Base-by-base conservation (phyloP, 2,797 vertebrate genomes). In the Poecilia gillii region DNA sequence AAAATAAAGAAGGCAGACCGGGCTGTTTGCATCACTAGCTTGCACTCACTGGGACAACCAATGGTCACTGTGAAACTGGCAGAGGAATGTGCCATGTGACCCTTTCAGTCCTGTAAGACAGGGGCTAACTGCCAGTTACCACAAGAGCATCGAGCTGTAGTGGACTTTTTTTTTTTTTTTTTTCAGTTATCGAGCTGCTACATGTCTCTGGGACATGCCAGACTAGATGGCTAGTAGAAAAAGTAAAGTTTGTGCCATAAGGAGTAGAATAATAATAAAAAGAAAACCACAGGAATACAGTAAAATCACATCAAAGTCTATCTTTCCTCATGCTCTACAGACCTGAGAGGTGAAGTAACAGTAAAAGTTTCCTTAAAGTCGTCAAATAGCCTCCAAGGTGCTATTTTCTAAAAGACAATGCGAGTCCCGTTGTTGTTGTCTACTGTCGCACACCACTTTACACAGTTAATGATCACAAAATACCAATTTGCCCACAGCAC, bases 401-500 rank as follows among this genome's bases (percentile, higher is more conserved):
- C 74, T 55, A 62, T 75, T 53, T 25, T 77, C 77, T 33, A 79
- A 8, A 51, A 57, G 47, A 79, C 41, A 53, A 66, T 70, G 72
- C 75, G 79, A 91, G 49, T 93, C 87, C 82, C 76, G 78, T 75
- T 9, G 43, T 49, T 82, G 84, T 76, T 81, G 78, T 85, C 81
- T 71, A 51, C 84, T 41, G 45, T 85, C 84, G 79, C 82, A 84
- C 88, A 83, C 80, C 49, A 57, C 78, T 75, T 88, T 87, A 87
- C 36, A 16, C 77, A 84, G 79, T 77, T 88, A 79, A 76, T 87
- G 84, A 86, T 90, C 84, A 87, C 46, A 2, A 76, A 74, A 90
- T 89, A 86, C 83, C 78, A 88, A 91, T 92, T 91, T 88, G 87
- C 86, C 87, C 85, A 46, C 81, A 81, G 80, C 79, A 81, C 43